Evolutionary conservation across 1,140 invertebrate species (phyloP).

Genomic region (Conus ventricosus): DNA sequence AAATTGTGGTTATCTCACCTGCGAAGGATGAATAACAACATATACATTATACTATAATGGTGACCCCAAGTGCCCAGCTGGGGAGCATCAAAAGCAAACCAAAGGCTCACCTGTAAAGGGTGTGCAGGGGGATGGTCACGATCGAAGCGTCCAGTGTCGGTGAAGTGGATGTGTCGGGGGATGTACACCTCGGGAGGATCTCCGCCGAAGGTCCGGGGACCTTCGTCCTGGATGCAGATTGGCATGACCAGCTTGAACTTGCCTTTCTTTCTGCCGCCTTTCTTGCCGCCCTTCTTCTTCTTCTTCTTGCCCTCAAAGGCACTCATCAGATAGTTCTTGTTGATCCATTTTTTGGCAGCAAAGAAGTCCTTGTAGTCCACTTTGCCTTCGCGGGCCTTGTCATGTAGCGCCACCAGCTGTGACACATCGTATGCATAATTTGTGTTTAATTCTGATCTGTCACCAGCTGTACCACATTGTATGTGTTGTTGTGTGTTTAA

Average conservation of each 20-base stretch:
- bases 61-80: no score
- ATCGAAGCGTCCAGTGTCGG: slow-evolving; percentile 73
- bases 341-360: slow-evolving; percentile 73
- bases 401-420: slow-evolving; percentile 50
- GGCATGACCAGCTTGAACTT: slow-evolving; percentile 74
- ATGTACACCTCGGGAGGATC: slow-evolving; percentile 72
- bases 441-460: neutral
- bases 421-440: neutral
- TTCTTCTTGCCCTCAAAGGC: slow-evolving; percentile 74
- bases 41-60: no score
- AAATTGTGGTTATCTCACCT: no score
- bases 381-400: slow-evolving; percentile 68
- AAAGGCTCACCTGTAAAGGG: slow-evolving; percentile 56
- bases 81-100: no score
- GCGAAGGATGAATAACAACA: no score
- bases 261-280: slow-evolving; percentile 68
- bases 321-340: slow-evolving; percentile 72
- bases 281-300: slow-evolving; percentile 70
- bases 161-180: slow-evolving; percentile 69
- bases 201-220: slow-evolving; percentile 67
- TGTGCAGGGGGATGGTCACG: slow-evolving; percentile 72
- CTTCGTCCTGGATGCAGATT: slow-evolving; percentile 71
- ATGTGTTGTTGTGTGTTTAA: neutral
- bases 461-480: neutral
- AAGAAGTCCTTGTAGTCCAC: slow-evolving; percentile 74